Conservation (phyloP, 2,113 vertebrate species). For the Thinocorus orbignyianus region DNA sequence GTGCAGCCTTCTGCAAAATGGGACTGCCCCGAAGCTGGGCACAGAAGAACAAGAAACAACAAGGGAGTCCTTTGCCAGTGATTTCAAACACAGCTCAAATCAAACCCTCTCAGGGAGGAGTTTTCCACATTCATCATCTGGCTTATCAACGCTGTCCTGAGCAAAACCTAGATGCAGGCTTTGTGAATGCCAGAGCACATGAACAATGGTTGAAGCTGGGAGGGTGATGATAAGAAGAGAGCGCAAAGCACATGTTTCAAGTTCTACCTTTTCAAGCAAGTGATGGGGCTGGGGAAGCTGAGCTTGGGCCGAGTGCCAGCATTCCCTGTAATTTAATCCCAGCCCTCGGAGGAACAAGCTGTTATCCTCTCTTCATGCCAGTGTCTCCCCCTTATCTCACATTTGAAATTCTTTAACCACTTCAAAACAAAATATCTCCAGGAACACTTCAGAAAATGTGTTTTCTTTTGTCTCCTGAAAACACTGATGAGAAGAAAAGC, state of each 20-base stretch:
- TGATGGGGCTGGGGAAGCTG: background rate
- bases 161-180: slow-evolving; percentile 22
- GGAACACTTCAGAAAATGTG: slow-evolving; percentile 64
- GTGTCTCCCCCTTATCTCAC: slow-evolving; percentile 61
- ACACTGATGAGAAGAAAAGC: slow-evolving; percentile 60
- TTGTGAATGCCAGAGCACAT: slow-evolving; percentile 43
- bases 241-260: slow-evolving; percentile 56
- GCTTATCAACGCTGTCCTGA: slow-evolving; percentile 24
- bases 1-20: background rate
- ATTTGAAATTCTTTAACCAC: slow-evolving; percentile 54
- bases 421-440: slow-evolving; percentile 64
- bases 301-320: slow-evolving; percentile 40
- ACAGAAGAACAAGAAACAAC: background rate
- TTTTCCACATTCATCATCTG: slow-evolving; percentile 58
- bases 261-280: slow-evolving; percentile 64
- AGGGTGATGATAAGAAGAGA: slow-evolving; percentile 25
- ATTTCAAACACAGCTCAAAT: background rate
- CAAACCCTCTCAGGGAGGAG: slow-evolving; percentile 30
- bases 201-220: slow-evolving; percentile 39
- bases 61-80: background rate
- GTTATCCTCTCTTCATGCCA: slow-evolving; percentile 38
- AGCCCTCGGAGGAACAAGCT: slow-evolving; percentile 54
- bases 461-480: slow-evolving; percentile 70
- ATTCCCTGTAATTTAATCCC: slow-evolving; percentile 59
- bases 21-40: background rate